phyloP scores from a whole-genome alignment of 2,113 vertebrate species.

The Bos taurus region DNA sequence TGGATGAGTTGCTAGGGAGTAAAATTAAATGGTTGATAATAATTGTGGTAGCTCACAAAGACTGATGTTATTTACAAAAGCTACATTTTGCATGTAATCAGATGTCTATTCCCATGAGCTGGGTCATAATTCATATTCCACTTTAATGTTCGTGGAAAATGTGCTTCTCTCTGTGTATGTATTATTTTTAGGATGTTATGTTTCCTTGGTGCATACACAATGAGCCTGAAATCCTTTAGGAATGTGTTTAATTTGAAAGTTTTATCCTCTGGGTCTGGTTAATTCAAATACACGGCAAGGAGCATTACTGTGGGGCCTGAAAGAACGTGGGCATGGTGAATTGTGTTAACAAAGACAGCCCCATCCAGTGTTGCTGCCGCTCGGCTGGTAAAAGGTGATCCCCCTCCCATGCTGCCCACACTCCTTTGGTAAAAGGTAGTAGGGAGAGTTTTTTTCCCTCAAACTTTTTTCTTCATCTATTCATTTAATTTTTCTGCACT shows the following conservation, averaged over 20 bases:
- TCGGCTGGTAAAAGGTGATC: slow-evolving; percentile 30
- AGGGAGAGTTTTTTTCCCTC: neutral
- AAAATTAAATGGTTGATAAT: slow-evolving; percentile 79
- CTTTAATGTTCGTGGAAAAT: slow-evolving; percentile 92
- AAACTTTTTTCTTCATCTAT: neutral
- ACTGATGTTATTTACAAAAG: slow-evolving; percentile 94
- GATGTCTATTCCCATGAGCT: slow-evolving; percentile 92
- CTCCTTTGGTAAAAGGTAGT: slow-evolving; percentile 11
- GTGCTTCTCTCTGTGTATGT: slow-evolving; percentile 90
- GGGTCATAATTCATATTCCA: slow-evolving; percentile 91
- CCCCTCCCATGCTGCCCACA: neutral
- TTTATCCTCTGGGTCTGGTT: slow-evolving; percentile 98
- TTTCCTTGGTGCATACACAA: slow-evolving; percentile 97
- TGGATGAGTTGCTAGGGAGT: slow-evolving; percentile 68
- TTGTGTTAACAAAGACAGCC: slow-evolving; percentile 27
- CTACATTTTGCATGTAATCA: slow-evolving; percentile 91
- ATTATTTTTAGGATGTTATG: slow-evolving; percentile 99
- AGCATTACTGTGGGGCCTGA: slow-evolving; percentile 71
- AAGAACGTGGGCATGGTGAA: slow-evolving; percentile 60
- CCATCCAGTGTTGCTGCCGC: neutral
- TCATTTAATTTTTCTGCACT: neutral
- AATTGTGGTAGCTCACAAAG: slow-evolving; percentile 82
- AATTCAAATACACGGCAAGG: slow-evolving; percentile 91
- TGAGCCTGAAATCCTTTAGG: slow-evolving; percentile 96
- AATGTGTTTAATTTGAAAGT: slow-evolving; percentile 98